These are phyloP conservation scores for Propithecus coquereli DNA, from an alignment of 2,113 vertebrate genomes.

Conservation along the genomic window DNA sequence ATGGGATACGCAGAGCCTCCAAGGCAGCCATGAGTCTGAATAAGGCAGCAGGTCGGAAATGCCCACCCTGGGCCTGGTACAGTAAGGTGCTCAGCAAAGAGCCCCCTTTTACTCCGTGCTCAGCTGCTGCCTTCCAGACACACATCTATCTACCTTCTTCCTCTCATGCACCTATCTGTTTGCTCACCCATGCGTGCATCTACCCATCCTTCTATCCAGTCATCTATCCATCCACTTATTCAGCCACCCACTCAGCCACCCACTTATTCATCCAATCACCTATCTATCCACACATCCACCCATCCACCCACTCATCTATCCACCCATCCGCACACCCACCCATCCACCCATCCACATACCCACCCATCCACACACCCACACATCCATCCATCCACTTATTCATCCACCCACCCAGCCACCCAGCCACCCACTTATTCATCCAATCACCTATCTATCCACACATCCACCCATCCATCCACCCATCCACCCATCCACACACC, in stretches of 20 bases:
- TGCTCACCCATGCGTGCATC: accelerated
- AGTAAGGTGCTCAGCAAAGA: not conserved
- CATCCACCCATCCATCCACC: accelerated
- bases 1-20: accelerated
- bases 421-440: accelerated
- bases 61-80: not conserved
- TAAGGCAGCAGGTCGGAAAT: too few relatives aligned
- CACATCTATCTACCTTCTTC: not conserved
- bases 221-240: accelerated
- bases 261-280: accelerated
- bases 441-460: accelerated
- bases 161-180: not conserved
- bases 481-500: accelerated
- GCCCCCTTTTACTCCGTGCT: not conserved
- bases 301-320: too few relatives aligned
- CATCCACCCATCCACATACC: too few relatives aligned
- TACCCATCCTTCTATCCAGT: accelerated
- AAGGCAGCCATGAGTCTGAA: accelerated
- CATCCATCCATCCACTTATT: accelerated
- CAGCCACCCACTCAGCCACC: accelerated
- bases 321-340: too few relatives aligned
- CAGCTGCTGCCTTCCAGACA: not conserved
- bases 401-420: too few relatives aligned
- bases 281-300: not conserved
- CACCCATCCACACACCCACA: too few relatives aligned